phyloP scores from a whole-genome alignment of 2,113 vertebrate genomes.

The Prolemur simus region DNA sequence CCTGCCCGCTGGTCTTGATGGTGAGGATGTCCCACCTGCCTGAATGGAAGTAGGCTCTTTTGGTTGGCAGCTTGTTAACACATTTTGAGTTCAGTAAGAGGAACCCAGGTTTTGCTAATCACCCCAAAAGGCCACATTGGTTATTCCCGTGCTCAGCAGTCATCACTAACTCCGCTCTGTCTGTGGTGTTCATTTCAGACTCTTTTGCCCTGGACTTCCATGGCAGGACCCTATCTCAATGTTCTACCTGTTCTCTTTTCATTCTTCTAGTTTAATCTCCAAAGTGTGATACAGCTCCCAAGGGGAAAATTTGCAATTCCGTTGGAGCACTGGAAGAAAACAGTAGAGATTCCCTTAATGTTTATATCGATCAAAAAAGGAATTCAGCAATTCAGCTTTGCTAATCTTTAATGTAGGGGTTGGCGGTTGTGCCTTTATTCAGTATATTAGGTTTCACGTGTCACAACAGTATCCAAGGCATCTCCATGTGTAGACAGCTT shows the following conservation, averaged over 20 bases:
- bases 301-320: background rate
- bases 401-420: background rate
- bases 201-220: background rate
- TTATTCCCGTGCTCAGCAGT: background rate
- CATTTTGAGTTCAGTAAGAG: background rate
- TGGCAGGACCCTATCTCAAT: background rate
- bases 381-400: background rate
- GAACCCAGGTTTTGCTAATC: background rate
- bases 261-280: background rate
- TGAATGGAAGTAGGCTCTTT: background rate
- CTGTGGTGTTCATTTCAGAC: background rate
- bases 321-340: background rate
- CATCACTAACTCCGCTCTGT: background rate
- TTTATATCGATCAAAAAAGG: background rate
- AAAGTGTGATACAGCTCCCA: background rate
- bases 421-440: background rate
- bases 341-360: background rate
- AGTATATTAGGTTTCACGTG: accelerated
- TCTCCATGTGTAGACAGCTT: accelerated
- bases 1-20: background rate
- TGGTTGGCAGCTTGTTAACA: background rate
- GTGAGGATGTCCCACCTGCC: background rate
- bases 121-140: background rate
- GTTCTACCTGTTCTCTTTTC: background rate
- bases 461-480: background rate